phyloP scores from a whole-genome alignment of 2,888 invertebrate genomes.

The Galerucella calmariensis region DNA sequence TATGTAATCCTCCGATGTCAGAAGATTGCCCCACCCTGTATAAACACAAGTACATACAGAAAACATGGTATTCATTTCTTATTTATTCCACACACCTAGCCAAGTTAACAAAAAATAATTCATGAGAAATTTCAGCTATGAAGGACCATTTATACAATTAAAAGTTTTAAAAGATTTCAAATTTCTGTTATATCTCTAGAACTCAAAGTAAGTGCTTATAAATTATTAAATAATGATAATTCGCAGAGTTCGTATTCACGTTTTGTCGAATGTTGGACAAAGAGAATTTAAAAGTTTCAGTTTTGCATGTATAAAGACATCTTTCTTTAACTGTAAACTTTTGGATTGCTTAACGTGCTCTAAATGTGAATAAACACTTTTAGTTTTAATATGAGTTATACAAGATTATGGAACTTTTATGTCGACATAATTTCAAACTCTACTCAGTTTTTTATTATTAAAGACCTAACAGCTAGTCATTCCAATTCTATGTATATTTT shows the following conservation, averaged over 20 bases:
- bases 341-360: not conserved
- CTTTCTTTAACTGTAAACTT: conserved; percentile 14
- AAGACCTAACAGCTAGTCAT: too few species aligned
- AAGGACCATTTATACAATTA: conserved; percentile 9
- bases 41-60: too few species aligned
- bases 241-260: conserved; percentile 14
- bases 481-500: too few species aligned
- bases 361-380: not conserved
- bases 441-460: too few species aligned
- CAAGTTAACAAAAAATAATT: not conserved
- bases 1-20: too few species aligned
- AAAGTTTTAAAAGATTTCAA: conserved; percentile 1
- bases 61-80: too few species aligned
- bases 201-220: conserved; percentile 16
- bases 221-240: conserved; percentile 24
- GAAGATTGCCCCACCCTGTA: too few species aligned
- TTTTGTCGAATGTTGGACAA: conserved; percentile 16
- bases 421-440: not conserved
- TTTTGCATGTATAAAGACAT: conserved; percentile 22
- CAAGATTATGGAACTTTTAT: not conserved
- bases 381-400: not conserved
- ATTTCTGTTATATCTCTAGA: conserved; percentile 5
- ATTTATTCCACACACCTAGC: too few species aligned
- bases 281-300: conserved; percentile 23
- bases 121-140: not conserved